Conservation (phyloP, 2,888 invertebrate genomes). For the Ennomos fuscantarius region DNA sequence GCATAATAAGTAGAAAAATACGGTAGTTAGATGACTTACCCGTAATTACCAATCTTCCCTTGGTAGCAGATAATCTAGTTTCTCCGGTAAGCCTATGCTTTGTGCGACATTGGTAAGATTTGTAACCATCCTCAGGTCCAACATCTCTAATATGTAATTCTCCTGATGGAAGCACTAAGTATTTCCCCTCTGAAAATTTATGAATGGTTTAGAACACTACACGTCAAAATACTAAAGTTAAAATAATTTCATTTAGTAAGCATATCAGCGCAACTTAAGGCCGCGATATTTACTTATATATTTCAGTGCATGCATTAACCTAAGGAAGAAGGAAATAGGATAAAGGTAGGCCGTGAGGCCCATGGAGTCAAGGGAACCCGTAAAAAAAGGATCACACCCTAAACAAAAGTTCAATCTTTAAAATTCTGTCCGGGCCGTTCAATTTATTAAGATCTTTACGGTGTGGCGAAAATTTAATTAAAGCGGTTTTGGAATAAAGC, state of each 20-base stretch:
- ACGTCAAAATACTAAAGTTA: conserved; percentile 7
- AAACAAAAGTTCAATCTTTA: conserved; percentile 36
- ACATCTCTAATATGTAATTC: conserved; percentile 98
- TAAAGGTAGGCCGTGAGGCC: conserved; percentile 86
- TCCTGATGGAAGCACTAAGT: conserved; percentile 96
- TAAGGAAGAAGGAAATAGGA: conserved; percentile 85
- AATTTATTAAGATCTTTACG: conserved; percentile 31
- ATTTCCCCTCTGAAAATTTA: conserved; percentile 92
- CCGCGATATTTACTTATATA: conserved; percentile 76
- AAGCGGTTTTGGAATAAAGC: conserved; percentile 11
- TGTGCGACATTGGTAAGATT: conserved; percentile 97
- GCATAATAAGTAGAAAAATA: conserved; percentile 27
- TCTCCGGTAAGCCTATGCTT: conserved; percentile 97
- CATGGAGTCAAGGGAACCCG: conserved; percentile 77
- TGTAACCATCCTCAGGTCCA: conserved; percentile 96
- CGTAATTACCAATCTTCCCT: conserved; percentile 97
- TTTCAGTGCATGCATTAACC: conserved; percentile 70
- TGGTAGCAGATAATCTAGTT: conserved; percentile 96
- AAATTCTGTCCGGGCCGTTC: conserved; percentile 12
- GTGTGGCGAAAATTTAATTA: conserved; percentile 16
- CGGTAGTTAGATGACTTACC: conserved; percentile 87
- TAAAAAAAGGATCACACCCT: conserved; percentile 59
- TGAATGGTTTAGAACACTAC: conserved; percentile 32
- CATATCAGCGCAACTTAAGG: conserved; percentile 65
- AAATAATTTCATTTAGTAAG: conserved; percentile 13